Evolutionary conservation across 2,888 invertebrate species (phyloP).

Genomic region (Pediacus dermestoides): DNA sequence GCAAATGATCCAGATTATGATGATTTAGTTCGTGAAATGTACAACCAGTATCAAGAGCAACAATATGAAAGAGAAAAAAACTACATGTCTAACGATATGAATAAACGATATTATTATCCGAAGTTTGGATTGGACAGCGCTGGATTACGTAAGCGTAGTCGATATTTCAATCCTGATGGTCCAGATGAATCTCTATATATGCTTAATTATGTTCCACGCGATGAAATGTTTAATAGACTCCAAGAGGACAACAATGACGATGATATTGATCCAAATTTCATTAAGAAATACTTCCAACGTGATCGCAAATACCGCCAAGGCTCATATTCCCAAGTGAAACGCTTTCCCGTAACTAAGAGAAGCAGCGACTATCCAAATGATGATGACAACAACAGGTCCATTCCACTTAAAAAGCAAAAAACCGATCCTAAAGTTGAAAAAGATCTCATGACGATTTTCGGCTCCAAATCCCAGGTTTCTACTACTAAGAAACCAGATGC

Average conservation of each 20-base stretch:
- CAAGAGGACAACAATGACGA: conserved; percentile 27
- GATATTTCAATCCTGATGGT: conserved; percentile 27
- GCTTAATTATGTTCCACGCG: conserved; percentile 18
- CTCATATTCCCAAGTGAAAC: conserved; percentile 47
- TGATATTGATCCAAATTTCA: conserved; percentile 23
- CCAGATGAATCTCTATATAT: conserved; percentile 20
- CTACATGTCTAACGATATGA: conserved; percentile 34
- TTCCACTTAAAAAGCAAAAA: conserved; percentile 34
- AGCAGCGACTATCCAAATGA: conserved; percentile 47
- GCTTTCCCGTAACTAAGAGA: conserved; percentile 66
- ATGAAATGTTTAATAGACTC: conserved; percentile 10
- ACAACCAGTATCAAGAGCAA: conserved; percentile 56
- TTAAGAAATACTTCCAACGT: conserved; percentile 22
- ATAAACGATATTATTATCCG: conserved; percentile 39
- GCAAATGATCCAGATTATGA: conserved; percentile 47
- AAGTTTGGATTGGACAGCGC: conserved; percentile 40
- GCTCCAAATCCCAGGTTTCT: conserved; percentile 29
- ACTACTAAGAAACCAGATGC: conserved; percentile 18
- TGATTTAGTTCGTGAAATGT: conserved; percentile 55
- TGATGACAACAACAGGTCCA: conserved; percentile 37
- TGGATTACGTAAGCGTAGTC: conserved; percentile 40
- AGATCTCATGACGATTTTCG: conserved; percentile 67
- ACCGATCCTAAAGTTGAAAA: conserved; percentile 69
- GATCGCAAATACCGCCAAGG: conserved; percentile 22
- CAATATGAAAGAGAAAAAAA: conserved; percentile 38